Conservation (phyloP, 2,888 invertebrate species). For the Nudaria mundana region DNA sequence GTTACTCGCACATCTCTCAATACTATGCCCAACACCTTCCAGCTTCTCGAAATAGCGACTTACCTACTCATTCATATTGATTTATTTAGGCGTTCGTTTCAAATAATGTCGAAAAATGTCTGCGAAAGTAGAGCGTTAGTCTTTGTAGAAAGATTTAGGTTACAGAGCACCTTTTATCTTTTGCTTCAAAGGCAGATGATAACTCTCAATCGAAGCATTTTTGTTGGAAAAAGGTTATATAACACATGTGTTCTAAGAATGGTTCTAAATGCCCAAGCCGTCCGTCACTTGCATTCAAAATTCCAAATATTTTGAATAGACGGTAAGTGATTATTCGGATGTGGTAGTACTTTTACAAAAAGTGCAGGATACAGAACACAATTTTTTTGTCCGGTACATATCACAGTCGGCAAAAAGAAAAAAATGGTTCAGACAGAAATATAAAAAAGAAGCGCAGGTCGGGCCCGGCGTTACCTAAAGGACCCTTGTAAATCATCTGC, state of each 20-base stretch:
- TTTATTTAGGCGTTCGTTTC: slow-evolving; percentile 54
- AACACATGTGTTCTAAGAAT: slow-evolving; percentile 64
- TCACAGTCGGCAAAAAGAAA: slow-evolving; percentile 73
- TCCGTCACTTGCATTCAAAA: slow-evolving; percentile 61
- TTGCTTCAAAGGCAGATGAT: slow-evolving; percentile 37
- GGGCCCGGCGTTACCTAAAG: slow-evolving; percentile 77
- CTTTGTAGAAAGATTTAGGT: slow-evolving; percentile 13
- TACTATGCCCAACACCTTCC: slow-evolving; percentile 81
- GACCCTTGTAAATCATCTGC: slow-evolving; percentile 80
- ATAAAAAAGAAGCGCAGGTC: slow-evolving; percentile 78
- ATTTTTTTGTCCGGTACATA: slow-evolving; percentile 72
- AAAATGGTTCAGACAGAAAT: slow-evolving; percentile 73
- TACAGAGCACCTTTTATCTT: slow-evolving; percentile 1
- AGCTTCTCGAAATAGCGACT: slow-evolving; percentile 74
- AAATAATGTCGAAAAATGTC: slow-evolving; percentile 38
- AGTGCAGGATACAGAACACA: slow-evolving; percentile 75
- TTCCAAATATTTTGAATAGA: slow-evolving; percentile 79
- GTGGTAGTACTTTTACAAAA: slow-evolving; percentile 77
- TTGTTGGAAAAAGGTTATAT: slow-evolving; percentile 46
- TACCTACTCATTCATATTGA: slow-evolving; percentile 69
- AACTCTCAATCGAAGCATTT: slow-evolving; percentile 36
- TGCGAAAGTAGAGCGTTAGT: slow-evolving; percentile 36
- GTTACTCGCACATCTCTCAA: slow-evolving; percentile 79
- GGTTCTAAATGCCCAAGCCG: slow-evolving; percentile 41
- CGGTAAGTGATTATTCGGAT: slow-evolving; percentile 79